These are phyloP conservation scores for Sinocyclocheilus anshuiensis DNA, from an alignment of 2,113 vertebrate species.

Conservation along the genomic window DNA sequence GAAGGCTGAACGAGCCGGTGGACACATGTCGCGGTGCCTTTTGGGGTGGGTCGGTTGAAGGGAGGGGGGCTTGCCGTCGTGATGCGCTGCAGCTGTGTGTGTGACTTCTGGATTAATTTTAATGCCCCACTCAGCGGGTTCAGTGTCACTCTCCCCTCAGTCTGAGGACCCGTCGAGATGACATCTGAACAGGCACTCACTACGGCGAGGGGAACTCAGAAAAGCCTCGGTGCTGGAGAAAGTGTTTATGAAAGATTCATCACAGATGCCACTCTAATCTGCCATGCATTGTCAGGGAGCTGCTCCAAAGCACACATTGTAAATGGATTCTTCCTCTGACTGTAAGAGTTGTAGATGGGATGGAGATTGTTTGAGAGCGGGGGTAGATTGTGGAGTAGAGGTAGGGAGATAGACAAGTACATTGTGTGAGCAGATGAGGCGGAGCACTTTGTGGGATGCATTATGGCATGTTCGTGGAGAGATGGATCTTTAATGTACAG, in stretches of 20 bases:
- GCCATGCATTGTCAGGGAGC: slow-evolving; percentile 89
- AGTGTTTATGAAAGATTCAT: slow-evolving; percentile 99
- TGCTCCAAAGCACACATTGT: slow-evolving; percentile 92
- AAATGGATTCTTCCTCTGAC: slow-evolving; percentile 97
- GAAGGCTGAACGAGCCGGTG: slow-evolving; percentile 64
- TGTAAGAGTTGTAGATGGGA: slow-evolving; percentile 69
- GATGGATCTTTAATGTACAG: slow-evolving; percentile 90
- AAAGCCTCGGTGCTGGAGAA: slow-evolving; percentile 79
- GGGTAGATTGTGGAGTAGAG: slow-evolving; percentile 53
- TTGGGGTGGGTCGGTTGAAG: slow-evolving; percentile 69
- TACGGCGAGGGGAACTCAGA: slow-evolving; percentile 45
- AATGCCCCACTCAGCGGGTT: slow-evolving; percentile 86
- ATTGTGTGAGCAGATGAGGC: slow-evolving; percentile 84
- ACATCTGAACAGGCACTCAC: slow-evolving; percentile 86
- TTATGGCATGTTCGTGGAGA: slow-evolving; percentile 85
- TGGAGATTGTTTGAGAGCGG: slow-evolving; percentile 41
- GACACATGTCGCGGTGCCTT: slow-evolving; percentile 74
- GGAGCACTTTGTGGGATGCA: slow-evolving; percentile 85
- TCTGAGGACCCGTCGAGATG: slow-evolving; percentile 76
- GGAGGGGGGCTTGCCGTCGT: neutral
- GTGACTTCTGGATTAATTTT: slow-evolving; percentile 92
- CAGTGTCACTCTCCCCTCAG: slow-evolving; percentile 78
- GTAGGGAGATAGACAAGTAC: slow-evolving; percentile 73
- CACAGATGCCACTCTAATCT: slow-evolving; percentile 95
- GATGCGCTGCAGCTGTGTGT: slow-evolving; percentile 47